Evolutionary conservation across 2,797 vertebrate species (phyloP), one percentile per base, ranked within the genome.

Genomic region (Etheostoma perlongum): DNA sequence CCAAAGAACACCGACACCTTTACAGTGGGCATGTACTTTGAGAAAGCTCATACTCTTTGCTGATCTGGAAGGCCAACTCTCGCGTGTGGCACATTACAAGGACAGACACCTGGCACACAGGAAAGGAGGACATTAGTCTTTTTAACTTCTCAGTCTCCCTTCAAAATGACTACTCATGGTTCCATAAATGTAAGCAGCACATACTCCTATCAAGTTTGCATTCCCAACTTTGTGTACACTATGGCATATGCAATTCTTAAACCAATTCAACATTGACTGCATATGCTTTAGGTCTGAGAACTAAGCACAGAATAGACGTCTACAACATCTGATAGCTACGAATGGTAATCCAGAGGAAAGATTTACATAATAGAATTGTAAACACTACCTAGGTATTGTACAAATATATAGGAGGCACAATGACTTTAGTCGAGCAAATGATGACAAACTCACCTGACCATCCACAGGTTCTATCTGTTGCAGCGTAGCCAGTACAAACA

Each of bases 1-100:
- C 96, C 96, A 0, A 97, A 97, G 91, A 97, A 97, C 70, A 97
- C 96, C 0, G 96, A 96, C 21, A 95, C 96, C 92, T 97, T 97
- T 64, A 97, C 95, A 0, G 47, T 95, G 74, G 96, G 95, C 97
- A 98, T 97, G 92, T 97, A 97, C 89, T 98, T 98, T 74, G 96
- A 97, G 90, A 98, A 98, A 68, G 95, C 87, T 98, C 96, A 0
- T 97, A 97, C 76, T 97, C 97, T 89, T 97, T 97, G 92, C 97
- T 97, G 90, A 97, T 98, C 92, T 98, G 97, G 91, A 98, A 98
- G 63, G 97, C 97, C 87, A 98, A 85, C 89, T 98, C 97, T 30
- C 97, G 93, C 0, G 96, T 98, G 88, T 97, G 97, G 83, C 97
- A 98, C 96, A 97, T 97, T 51, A 97, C 97, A 47, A 97, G 93